phyloP scores from a whole-genome alignment of 2,888 invertebrate genomes.

The Metopia argyrocephala region DNA sequence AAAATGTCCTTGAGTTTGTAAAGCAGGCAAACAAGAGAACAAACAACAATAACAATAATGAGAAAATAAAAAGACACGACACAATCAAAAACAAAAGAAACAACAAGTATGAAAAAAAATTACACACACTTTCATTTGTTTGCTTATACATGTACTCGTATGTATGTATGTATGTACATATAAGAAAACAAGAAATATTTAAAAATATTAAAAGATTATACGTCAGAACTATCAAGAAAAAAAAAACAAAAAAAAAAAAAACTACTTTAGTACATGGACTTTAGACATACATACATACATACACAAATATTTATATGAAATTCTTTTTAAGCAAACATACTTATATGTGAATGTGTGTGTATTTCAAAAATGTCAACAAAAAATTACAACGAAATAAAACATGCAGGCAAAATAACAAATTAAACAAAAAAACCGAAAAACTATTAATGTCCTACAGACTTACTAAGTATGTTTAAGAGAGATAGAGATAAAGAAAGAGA shows the following conservation, averaged over 20 bases:
- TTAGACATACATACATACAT: background rate
- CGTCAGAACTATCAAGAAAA: too few relatives aligned
- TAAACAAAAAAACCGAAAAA: too few relatives aligned
- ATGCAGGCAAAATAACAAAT: background rate
- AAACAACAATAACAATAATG: background rate
- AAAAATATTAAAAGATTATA: too few relatives aligned
- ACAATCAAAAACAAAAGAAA: background rate
- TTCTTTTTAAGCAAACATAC: background rate
- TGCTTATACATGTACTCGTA: too few relatives aligned
- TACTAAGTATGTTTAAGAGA: background rate
- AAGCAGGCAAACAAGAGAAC: background rate
- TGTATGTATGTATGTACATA: too few relatives aligned
- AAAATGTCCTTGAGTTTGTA: constrained; percentile 54
- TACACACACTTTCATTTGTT: too few relatives aligned
- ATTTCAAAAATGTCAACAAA: too few relatives aligned
- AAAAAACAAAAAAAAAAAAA: too few relatives aligned
- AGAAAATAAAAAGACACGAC: too few relatives aligned
- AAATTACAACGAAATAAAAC: background rate
- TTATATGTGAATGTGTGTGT: too few relatives aligned
- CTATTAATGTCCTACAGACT: background rate
- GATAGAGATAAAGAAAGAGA: background rate
- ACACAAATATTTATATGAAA: background rate
- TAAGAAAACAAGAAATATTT: too few relatives aligned
- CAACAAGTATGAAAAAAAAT: background rate
- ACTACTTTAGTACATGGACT: too few relatives aligned